Base-by-base conservation (phyloP, 2,888 invertebrate species). In the Entomobrya multifasciata region DNA sequence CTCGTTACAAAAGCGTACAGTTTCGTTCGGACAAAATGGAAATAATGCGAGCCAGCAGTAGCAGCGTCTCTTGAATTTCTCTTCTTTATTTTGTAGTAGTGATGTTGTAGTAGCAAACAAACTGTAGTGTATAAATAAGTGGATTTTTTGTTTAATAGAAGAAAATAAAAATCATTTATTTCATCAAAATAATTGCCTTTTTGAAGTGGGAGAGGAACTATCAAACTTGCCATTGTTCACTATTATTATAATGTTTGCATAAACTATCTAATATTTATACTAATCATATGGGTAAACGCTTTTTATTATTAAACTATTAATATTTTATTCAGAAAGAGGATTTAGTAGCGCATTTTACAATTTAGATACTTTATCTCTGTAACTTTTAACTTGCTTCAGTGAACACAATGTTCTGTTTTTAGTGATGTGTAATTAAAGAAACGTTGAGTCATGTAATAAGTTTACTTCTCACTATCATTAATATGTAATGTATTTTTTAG, bases 181-280 rank as follows among this genome's bases (percentile, higher is more conserved):
- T 78, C 62, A 55, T 79, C 79, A 79, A 65, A 49, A 65, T 65
- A 60, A 79, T n/a, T 79, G 79, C 79, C 79, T 79, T 79, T 79
- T 79, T 62, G 30, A 62, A 30, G 79, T 49, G 65, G 65, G 47
- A 20, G 44, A 52, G 20, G 22, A 47, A 79, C 15, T 11, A 22
- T n/a, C 17, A 2, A 79, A 65, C 79, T 79, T 79, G 79, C 79
- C 79, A 79, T 79, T 57, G 36, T 36, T 76, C 74, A 30, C 74
- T 55, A 30, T 76, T 36, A 55, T 36, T 17, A 17, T 30, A 72
- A 5, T 17, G 44, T 76, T 49, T 70, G 49, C 70, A 70, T 70
- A 70, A 70, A 47, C n/a, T n/a, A n/a, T n/a, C n/a, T n/a, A 27
- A 20, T 49, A 15, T 15, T 70, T 47, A 36, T 36, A 36, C 36